Percentiles rank a stretch among this genome's conserved stretches.
Evolutionary conservation across 2,797 vertebrate species (phyloP).

Genomic region (Periparus ater): DNA sequence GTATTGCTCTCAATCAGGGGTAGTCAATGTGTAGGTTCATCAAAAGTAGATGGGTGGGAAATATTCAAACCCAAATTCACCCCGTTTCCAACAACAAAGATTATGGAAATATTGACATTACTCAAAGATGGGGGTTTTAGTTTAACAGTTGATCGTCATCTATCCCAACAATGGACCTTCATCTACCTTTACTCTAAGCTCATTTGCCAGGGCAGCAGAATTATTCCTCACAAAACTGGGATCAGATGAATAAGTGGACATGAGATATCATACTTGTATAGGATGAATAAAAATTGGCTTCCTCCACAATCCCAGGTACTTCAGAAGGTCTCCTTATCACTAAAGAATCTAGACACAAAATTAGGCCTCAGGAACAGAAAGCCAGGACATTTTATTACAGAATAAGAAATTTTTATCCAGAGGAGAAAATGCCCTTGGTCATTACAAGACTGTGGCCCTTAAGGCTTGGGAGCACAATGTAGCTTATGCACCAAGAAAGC

Average conservation of each 20-base stretch:
- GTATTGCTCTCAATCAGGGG: not conserved
- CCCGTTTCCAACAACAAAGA: not conserved
- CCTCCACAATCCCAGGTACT: not conserved
- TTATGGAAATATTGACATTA: not conserved
- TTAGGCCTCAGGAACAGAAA: not conserved
- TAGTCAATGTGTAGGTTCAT: not conserved
- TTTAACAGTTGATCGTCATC: rapidly evolving
- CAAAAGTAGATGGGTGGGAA: not conserved
- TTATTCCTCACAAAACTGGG: not conserved
- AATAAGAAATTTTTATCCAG: not conserved
- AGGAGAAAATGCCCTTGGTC: not conserved
- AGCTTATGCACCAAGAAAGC: not conserved
- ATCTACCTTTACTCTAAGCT: not conserved
- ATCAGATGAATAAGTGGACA: not conserved
- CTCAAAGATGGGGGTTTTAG: not conserved
- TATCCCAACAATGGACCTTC: not conserved
- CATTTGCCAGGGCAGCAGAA: not conserved
- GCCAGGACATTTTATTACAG: not conserved
- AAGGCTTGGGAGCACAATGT: not conserved
- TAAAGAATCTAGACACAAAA: not conserved
- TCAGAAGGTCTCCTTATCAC: not conserved
- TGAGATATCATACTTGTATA: not conserved
- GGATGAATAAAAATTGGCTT: not conserved
- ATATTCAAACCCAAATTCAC: not conserved
- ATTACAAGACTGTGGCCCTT: not conserved